Conservation (phyloP, 2,797 vertebrate genomes). For the Corythornis leucogaster region DNA sequence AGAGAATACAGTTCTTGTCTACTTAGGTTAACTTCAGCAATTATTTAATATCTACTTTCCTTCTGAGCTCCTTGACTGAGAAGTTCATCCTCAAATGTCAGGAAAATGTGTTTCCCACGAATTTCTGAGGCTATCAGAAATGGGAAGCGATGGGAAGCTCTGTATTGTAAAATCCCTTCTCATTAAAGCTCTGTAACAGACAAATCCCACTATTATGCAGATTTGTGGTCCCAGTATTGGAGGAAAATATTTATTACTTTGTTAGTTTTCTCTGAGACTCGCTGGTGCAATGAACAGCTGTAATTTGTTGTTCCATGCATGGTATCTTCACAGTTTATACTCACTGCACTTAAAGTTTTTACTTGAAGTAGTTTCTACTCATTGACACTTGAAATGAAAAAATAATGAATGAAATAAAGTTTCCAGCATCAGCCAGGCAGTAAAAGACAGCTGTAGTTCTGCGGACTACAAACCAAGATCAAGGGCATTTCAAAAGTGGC, state of each 20-base stretch:
- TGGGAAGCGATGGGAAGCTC: background rate
- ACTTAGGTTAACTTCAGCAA: background rate
- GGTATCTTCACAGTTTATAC: background rate
- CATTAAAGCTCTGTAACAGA: background rate
- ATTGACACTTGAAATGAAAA: background rate
- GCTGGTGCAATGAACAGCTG: background rate
- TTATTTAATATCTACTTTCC: background rate
- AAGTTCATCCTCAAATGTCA: background rate
- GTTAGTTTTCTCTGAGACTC: background rate
- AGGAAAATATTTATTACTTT: background rate
- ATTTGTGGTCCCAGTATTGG: background rate
- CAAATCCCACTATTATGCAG: background rate
- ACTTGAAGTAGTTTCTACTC: too few species aligned
- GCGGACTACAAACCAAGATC: background rate
- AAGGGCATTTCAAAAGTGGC: constrained; percentile 14
- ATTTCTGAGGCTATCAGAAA: background rate
- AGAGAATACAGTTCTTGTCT: background rate
- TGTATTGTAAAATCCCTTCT: background rate
- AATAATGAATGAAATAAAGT: background rate
- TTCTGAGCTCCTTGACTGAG: background rate
- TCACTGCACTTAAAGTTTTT: background rate
- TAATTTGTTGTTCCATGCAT: background rate
- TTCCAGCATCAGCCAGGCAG: background rate
- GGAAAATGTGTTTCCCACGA: background rate
- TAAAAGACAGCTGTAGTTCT: background rate